Conservation (phyloP, 2,797 vertebrate genomes). For the Babyrousa celebensis region DNA sequence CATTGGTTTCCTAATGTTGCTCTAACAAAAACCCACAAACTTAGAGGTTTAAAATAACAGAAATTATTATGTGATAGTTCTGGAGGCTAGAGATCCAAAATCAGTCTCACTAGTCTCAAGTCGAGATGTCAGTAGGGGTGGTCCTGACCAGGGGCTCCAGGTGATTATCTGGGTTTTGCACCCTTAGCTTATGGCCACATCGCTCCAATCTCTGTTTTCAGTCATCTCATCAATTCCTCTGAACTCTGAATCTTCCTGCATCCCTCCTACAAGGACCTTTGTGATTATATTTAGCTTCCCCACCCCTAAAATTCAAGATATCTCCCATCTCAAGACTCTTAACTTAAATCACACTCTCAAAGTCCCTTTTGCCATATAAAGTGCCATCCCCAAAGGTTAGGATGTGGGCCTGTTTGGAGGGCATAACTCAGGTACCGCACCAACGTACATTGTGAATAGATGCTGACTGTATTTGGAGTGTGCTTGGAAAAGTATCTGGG, state of each 20-base stretch:
- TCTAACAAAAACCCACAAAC: not conserved
- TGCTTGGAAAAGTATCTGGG: not conserved
- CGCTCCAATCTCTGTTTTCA: not conserved
- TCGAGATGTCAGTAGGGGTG: not conserved
- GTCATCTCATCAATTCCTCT: not conserved
- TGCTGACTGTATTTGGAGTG: not conserved
- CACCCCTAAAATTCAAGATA: not conserved
- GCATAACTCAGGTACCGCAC: not conserved
- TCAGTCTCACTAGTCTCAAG: not conserved
- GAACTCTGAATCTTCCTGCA: fast-evolving
- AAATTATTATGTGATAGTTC: not conserved
- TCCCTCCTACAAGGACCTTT: not conserved
- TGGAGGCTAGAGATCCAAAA: not conserved
- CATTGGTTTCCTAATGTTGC: not conserved
- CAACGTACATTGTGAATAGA: not conserved
- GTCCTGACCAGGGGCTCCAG: not conserved
- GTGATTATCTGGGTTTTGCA: not conserved
- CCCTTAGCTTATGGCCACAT: not conserved
- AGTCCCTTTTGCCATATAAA: not conserved
- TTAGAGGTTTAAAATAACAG: constrained; percentile 1
- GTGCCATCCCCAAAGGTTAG: not conserved
- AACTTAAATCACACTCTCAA: not conserved
- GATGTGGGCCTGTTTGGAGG: not conserved
- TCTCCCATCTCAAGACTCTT: not conserved
- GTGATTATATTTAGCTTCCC: not conserved